Conservation (phyloP, 1,140 invertebrate species). For the Cylas formicarius region DNA sequence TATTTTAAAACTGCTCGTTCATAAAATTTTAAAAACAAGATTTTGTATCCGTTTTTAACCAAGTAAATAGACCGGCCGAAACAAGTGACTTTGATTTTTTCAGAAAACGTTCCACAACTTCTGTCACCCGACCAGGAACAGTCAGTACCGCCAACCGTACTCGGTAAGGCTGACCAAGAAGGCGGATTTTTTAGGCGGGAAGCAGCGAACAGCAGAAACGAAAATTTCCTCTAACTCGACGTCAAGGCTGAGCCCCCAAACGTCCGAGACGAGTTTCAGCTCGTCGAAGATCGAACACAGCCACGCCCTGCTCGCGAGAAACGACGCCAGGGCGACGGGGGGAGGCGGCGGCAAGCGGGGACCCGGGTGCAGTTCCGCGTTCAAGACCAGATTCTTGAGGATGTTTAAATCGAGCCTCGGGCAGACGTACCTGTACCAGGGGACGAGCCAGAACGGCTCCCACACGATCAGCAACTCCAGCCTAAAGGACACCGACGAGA, state of each 20-base stretch:
- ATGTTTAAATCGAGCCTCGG: constrained; percentile 25
- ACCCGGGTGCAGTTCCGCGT: constrained; percentile 4
- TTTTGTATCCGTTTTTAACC: too few species aligned
- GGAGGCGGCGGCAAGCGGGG: background rate
- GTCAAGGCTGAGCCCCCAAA: constrained; percentile 13
- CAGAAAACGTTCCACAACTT: constrained; percentile 33
- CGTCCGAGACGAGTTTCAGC: constrained; percentile 16
- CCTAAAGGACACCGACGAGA: constrained; percentile 58
- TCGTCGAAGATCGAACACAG: constrained; percentile 12
- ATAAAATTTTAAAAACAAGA: too few species aligned
- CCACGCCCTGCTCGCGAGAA: background rate
- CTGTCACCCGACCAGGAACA: constrained; percentile 20
- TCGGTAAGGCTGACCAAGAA: constrained; percentile 12
- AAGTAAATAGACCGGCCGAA: too few species aligned
- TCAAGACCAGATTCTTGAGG: constrained; percentile 9
- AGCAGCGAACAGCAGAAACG: constrained; percentile 18
- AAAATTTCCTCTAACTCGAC: constrained; percentile 15
- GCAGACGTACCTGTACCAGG: constrained; percentile 24
- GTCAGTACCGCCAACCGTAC: constrained; percentile 9
- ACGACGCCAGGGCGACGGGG: background rate
- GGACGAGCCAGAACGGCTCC: constrained; percentile 35
- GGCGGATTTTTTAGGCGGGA: constrained; percentile 22
- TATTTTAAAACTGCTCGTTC: too few species aligned
- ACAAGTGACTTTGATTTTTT: constrained; percentile 24
- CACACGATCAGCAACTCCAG: constrained; percentile 65